phyloP scores from a whole-genome alignment of 2,113 vertebrate species.

The Nerophis lumbriciformis region DNA sequence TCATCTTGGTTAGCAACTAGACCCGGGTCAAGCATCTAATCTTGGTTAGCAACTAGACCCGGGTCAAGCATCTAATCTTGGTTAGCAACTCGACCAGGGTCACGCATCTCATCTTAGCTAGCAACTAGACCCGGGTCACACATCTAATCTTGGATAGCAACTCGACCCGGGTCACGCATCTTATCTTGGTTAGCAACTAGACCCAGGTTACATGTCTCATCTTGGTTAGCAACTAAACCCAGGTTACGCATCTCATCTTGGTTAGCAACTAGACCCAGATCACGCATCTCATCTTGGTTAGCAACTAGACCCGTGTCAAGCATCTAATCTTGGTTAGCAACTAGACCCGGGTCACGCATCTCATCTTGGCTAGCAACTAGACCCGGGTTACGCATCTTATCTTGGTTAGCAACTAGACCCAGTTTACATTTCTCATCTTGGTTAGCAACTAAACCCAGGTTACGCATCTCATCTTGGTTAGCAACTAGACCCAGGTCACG shows the following conservation, averaged over 20 bases:
- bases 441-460: constrained; percentile 3
- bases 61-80: constrained; percentile 29
- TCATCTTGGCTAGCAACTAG: constrained; percentile 1
- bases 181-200: constrained; percentile 4
- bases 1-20: constrained; percentile 4
- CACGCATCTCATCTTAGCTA: constrained; percentile 24
- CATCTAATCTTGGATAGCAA: constrained; percentile 9
- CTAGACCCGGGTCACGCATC: constrained; percentile 26
- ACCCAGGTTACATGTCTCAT: constrained; percentile 30
- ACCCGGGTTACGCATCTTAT: constrained; percentile 31
- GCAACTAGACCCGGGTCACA: constrained; percentile 18
- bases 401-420: neutral
- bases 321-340: constrained; percentile 12
- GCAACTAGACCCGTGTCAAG: constrained; percentile 17
- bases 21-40: constrained; percentile 31
- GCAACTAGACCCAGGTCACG: constrained; percentile 18
- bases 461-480: constrained; percentile 23
- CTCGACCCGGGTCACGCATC: constrained; percentile 26
- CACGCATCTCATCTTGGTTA: constrained; percentile 23
- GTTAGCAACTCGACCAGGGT: constrained; percentile 2
- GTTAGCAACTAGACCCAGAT: neutral
- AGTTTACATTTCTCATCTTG: constrained; percentile 28
- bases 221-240: neutral
- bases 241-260: constrained; percentile 29
- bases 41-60: neutral